Percentiles rank a stretch among this genome's conserved stretches.
Evolutionary conservation across 2,797 vertebrate genomes (phyloP).

Genomic region (Clamator glandarius): DNA sequence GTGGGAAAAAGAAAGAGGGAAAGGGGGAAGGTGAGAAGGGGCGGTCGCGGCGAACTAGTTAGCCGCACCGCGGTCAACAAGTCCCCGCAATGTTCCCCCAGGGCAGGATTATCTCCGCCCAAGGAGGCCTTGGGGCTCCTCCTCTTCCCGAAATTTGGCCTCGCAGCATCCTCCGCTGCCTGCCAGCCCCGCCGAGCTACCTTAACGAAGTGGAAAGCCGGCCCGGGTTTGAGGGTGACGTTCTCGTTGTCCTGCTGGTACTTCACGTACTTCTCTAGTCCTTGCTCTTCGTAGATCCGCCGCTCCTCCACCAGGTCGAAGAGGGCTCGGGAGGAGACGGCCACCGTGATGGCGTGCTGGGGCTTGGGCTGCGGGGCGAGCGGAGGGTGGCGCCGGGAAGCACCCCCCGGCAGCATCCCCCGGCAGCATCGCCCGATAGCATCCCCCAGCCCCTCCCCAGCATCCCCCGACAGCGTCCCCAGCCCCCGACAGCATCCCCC

Average conservation of each 20-base stretch:
- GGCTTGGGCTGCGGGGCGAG: conserved; percentile 86
- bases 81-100: not conserved
- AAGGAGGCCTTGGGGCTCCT: not conserved
- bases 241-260: conserved; percentile 87
- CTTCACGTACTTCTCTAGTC: conserved; percentile 89
- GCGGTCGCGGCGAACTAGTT: not conserved
- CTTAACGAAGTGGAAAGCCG: conserved; percentile 93
- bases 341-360: conserved; percentile 88
- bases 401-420: too few relatives aligned
- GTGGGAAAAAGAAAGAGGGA: too few relatives aligned
- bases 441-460: too few relatives aligned
- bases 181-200: conserved; percentile 64
- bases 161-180: not conserved
- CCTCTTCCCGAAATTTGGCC: not conserved
- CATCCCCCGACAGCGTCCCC: too few relatives aligned
- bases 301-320: conserved; percentile 90
- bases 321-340: conserved; percentile 91
- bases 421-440: too few relatives aligned
- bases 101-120: not conserved
- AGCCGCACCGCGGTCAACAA: fast-evolving
- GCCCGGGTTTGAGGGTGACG: conserved; percentile 85
- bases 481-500: too few relatives aligned
- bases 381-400: not conserved
- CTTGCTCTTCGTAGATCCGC: conserved; percentile 86
- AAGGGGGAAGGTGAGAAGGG: too few relatives aligned